phyloP scores from a whole-genome alignment of 2,888 invertebrate species.

The Anarsia innoxiella region DNA sequence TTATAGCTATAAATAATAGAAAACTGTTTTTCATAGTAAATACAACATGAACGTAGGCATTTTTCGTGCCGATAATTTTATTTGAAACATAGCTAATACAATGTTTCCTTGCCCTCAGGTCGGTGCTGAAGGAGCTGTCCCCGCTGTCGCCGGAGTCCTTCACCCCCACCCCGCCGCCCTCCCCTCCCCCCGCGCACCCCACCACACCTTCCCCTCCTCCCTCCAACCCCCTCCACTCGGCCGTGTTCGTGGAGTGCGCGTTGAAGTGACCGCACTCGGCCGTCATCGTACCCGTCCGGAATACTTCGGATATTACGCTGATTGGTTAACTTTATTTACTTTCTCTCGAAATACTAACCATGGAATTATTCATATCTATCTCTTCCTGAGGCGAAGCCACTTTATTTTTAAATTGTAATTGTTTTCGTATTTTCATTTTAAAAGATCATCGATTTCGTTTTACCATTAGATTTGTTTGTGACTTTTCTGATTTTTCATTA shows the following conservation, averaged over 20 bases:
- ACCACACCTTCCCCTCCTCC: constrained; percentile 14
- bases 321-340: not conserved
- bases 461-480: no score
- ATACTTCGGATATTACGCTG: no score
- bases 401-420: not conserved
- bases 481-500: no score
- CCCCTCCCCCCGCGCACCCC: constrained; percentile 19
- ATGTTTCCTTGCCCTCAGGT: constrained; percentile 40
- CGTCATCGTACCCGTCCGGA: no score
- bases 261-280: no score
- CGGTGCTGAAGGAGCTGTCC: constrained; percentile 73
- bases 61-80: no score
- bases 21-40: no score
- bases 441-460: not conserved
- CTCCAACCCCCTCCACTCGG: constrained; percentile 17
- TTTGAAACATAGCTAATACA: no score
- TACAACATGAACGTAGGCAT: no score
- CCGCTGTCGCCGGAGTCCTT: constrained; percentile 58
- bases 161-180: constrained; percentile 22
- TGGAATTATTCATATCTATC: no score
- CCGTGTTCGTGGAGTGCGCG: constrained; percentile 64
- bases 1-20: not conserved
- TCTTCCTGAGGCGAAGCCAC: not conserved
- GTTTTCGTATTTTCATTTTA: not conserved
- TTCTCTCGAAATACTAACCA: no score